phyloP scores from a whole-genome alignment of 2,113 vertebrate genomes.

The Rhizomys pruinosus region DNA sequence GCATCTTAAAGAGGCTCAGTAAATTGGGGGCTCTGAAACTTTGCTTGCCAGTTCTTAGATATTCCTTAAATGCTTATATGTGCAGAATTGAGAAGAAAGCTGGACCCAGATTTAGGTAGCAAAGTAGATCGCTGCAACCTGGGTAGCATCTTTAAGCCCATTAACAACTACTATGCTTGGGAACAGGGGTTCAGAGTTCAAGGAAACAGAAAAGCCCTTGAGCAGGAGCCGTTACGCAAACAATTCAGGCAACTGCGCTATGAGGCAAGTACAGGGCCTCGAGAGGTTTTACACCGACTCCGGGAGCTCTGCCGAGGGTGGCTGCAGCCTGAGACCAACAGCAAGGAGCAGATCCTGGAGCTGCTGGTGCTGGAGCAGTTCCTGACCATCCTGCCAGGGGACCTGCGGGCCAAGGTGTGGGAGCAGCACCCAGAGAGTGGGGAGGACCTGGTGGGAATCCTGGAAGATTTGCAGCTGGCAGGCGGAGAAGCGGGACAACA shows the following conservation, averaged over 20 bases:
- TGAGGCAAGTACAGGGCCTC: slow-evolving; percentile 61
- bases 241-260: slow-evolving; percentile 66
- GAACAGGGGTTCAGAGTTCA: neutral
- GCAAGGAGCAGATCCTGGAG: slow-evolving; percentile 73
- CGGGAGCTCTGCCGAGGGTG: slow-evolving; percentile 40
- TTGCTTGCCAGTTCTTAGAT: neutral
- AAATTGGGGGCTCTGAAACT: neutral
- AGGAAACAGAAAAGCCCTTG: neutral
- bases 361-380: slow-evolving; percentile 74
- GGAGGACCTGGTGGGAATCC: slow-evolving; percentile 18
- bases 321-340: slow-evolving; percentile 57
- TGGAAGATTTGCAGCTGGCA: slow-evolving; percentile 49
- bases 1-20: neutral
- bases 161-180: neutral
- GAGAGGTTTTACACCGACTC: slow-evolving; percentile 26
- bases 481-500: neutral
- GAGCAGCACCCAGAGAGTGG: neutral
- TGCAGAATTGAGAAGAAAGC: neutral
- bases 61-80: neutral
- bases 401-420: slow-evolving; percentile 38
- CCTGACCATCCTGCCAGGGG: slow-evolving; percentile 52
- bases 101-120: neutral
- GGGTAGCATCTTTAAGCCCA: neutral
- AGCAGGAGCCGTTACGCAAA: slow-evolving; percentile 6
- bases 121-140: neutral